Evolutionary conservation across 2,888 invertebrate species (phyloP).

Genomic region (Pachymerium ferrugineum): DNA sequence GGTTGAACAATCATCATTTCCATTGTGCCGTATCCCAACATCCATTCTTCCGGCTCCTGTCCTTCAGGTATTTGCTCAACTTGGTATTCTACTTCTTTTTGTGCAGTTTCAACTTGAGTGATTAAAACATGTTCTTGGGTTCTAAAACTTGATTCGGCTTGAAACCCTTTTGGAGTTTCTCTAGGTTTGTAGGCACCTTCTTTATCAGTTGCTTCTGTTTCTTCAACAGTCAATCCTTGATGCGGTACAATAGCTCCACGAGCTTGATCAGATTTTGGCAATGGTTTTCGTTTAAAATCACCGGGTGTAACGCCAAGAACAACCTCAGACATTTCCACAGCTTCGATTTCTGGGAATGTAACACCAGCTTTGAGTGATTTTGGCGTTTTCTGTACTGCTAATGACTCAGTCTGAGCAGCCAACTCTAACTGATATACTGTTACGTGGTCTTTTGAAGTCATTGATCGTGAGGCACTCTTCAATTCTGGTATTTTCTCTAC

Average conservation of each 20-base stretch:
- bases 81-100: conserved; percentile 29
- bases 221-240: neutral
- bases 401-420: neutral
- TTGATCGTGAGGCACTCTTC: neutral
- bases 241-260: conserved; percentile 19
- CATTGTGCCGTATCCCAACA: neutral
- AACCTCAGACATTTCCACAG: conserved; percentile 33
- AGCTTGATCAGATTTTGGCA: conserved; percentile 30
- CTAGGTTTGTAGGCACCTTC: conserved; percentile 34
- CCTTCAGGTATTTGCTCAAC: neutral
- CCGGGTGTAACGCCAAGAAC: conserved; percentile 32
- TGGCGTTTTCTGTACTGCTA: neutral
- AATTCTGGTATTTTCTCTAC: neutral
- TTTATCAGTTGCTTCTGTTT: conserved; percentile 10
- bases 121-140: conserved; percentile 30
- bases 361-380: conserved; percentile 25
- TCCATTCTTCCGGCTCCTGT: neutral
- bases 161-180: conserved; percentile 30
- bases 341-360: conserved; percentile 30
- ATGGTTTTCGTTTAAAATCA: conserved; percentile 27
- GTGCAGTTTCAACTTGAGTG: conserved; percentile 12
- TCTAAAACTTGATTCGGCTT: conserved; percentile 28
- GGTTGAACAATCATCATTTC: neutral
- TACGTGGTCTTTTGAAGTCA: neutral
- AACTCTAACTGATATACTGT: neutral